Evolutionary conservation across 2,888 invertebrate species (phyloP), one percentile per base, ranked within the genome.

Genomic region (Lysandra coridon): DNA sequence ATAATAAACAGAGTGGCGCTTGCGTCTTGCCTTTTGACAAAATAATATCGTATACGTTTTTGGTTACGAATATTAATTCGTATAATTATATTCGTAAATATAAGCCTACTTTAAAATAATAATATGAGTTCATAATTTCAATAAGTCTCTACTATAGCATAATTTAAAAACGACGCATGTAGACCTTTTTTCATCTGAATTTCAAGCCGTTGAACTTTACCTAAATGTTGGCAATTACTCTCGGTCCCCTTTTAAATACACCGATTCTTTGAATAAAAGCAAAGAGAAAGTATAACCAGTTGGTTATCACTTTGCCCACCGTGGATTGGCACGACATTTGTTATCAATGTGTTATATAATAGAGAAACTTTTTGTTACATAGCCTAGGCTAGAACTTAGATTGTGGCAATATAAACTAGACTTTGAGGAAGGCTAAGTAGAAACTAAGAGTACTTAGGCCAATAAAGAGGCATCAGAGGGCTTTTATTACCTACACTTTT

Each of bases 231-330:
- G n/a, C 23, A 7, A 23, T 23, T 7, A 23, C 6, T 23, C 5
- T 62, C 7, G 62, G 23, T 62, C n/a, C 7, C 62, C 23, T 62
- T 62, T 60, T 62, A 62, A 7, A 62, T 23, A 62, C 6, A 62
- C 62, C n/a, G 44, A 75, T 76, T 57, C 33, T 76, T 75, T 4
- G 1, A 33, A 76, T 57, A 57, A 57, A 57, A 76, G 57, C 33
- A 53, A 76, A 76, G 76, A 53, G 76, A 76, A 76, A 76, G 76
- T 76, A 33, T 10, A 53, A 57, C 76, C 75, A 75, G 75, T 73
- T 40, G 37, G 40, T 76, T 76, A 53, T 76, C 76, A 53, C 76
- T 76, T 57, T 33, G 74, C 12, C 74, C 44, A 23, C 10, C 44
- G 49, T 7, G 44, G 49, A 57, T 30, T 33, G 33, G 14, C 76